Evolutionary conservation across 2,113 vertebrate species (phyloP), one percentile per base, ranked within the genome.

Genomic region (Dicrurus megarhynchus): DNA sequence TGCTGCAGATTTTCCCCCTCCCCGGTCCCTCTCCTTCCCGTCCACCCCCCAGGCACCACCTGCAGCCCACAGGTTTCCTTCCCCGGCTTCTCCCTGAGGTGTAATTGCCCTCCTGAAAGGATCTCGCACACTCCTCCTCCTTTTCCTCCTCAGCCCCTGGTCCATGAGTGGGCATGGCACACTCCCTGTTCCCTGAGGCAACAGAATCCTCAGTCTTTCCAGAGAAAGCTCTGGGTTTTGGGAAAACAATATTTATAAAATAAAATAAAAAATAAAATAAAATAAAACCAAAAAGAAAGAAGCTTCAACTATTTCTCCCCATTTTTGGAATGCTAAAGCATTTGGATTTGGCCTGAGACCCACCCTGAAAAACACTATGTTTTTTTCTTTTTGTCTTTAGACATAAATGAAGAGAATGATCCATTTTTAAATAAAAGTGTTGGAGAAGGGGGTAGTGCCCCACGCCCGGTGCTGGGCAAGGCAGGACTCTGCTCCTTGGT

Each of bases 381-480:
- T 37, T 86, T 89, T 26, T 23, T 15, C 2, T n/a, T 26, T 61
- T 37, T 39, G 19, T 41, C 9, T 70, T 55, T 30, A 20, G 18
- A 46, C 3, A 5, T 10, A 69, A 88, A 59, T 33, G 16, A 53
- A 57, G 9, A 41, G 32, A 85, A 59, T 2, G 1, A 35, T 14
- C 20, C 7, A 4, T 35, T 50, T 60, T 30, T 26, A 35, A 16
- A 21, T 10, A 6, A 17, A 59, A 41, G 30, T 6, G 4, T 8
- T 22, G 35, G 13, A 6, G 55, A 52, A 28, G 6, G 28, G 28
- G 5, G 27, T 28, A 49, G 11, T 23, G 24, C 30, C 59, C 65
- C 55, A 33, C 1, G 3, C 14, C 2, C 5, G 4, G 3, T 1
- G 2, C 64, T 37, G 42, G 30, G 22, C 17, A 11, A 21, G 50